Conservation (phyloP, 2,113 vertebrate species). For the Orientallactaga bullata region DNA sequence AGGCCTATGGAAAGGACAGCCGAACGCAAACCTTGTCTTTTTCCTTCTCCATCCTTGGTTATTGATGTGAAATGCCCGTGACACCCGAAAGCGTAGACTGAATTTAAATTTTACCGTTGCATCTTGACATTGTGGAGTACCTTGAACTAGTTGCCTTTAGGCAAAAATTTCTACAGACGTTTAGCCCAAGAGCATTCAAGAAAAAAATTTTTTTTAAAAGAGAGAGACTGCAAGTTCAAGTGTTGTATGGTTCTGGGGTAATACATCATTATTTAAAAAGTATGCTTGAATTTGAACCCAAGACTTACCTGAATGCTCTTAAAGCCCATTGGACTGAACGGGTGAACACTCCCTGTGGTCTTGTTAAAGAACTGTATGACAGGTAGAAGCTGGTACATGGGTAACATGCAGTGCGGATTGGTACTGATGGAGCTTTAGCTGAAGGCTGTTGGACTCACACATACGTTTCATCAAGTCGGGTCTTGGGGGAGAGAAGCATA, state of each 20-base stretch:
- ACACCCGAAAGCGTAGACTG: neutral
- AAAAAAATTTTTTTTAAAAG: too few relatives aligned
- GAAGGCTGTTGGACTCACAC: neutral
- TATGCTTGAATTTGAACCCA: neutral
- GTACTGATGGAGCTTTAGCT: neutral
- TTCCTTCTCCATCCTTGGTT: neutral
- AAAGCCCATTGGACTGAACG: too few relatives aligned
- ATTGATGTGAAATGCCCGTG: neutral
- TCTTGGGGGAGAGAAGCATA: neutral
- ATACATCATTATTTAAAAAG: neutral
- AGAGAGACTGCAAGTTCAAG: neutral
- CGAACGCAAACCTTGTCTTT: neutral
- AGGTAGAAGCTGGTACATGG: neutral
- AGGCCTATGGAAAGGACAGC: rapidly evolving
- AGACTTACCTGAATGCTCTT: neutral
- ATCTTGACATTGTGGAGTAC: neutral
- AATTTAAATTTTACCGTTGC: neutral
- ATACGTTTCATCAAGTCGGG: neutral
- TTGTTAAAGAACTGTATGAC: too few relatives aligned
- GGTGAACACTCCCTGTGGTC: neutral
- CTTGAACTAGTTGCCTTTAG: rapidly evolving
- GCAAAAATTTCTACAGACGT: neutral
- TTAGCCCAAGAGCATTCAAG: neutral
- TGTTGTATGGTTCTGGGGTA: too few relatives aligned
- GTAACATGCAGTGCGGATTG: neutral